These are phyloP conservation scores for Acestrorhynchus altus DNA, from an alignment of 2,797 vertebrate species.

Conservation along the genomic window DNA sequence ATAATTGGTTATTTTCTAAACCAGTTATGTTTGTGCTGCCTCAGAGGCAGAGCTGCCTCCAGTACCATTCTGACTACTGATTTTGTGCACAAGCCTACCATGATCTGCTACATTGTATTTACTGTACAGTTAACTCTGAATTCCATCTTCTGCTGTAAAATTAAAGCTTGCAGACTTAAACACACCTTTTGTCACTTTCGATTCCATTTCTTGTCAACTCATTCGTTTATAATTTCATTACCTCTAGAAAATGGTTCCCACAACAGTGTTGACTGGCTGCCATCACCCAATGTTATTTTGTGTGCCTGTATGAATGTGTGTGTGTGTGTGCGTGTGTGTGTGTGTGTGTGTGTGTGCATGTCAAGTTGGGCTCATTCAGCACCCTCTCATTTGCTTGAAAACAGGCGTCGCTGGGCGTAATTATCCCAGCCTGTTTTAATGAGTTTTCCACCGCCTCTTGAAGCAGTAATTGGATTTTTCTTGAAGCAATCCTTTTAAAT, in stretches of 20 bases:
- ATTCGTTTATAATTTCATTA: not conserved
- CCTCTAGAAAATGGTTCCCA: not conserved
- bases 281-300: not conserved
- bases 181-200: not conserved
- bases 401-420: slow-evolving; percentile 52
- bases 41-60: too few species aligned
- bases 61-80: too few species aligned
- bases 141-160: not conserved
- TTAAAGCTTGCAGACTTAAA: slow-evolving; percentile 11
- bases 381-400: slow-evolving; percentile 53
- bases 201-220: not conserved
- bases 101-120: not conserved
- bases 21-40: too few species aligned
- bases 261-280: not conserved
- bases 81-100: not conserved
- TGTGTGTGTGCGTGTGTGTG: slow-evolving; percentile 28
- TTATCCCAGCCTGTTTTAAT: slow-evolving; percentile 63
- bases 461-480: slow-evolving; percentile 65
- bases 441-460: slow-evolving; percentile 61
- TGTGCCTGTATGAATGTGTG: not conserved
- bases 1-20: too few species aligned
- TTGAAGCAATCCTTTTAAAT: slow-evolving; percentile 67
- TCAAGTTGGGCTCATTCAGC: slow-evolving; percentile 40
- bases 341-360: slow-evolving; percentile 34
- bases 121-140: not conserved